Conservation (phyloP, 1,140 invertebrate species). For the Drosophila tristis region DNA sequence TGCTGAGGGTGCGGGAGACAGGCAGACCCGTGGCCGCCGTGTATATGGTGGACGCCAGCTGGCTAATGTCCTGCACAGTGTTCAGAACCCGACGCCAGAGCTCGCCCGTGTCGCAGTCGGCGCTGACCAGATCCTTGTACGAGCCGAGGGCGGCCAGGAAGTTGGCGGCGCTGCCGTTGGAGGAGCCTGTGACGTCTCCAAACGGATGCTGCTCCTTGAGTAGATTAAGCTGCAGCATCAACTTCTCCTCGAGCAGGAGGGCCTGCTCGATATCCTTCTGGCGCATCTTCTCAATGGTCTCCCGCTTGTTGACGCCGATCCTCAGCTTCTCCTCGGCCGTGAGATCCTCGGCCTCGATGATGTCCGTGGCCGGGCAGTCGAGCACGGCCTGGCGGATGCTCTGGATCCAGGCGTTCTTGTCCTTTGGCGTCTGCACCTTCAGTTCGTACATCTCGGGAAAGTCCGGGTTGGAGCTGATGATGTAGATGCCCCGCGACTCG, state of each 20-base stretch:
- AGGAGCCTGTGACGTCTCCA: conserved; percentile 19
- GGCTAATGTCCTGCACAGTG: conserved; percentile 88
- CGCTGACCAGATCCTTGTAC: conserved; percentile 86
- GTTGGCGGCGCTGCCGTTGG: conserved; percentile 69
- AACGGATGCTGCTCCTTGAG: conserved; percentile 86
- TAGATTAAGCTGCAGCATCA: conserved; percentile 91
- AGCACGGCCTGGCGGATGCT: conserved; percentile 91
- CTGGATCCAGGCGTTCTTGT: conserved; percentile 95
- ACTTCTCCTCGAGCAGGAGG: conserved; percentile 93
- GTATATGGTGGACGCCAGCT: conserved; percentile 89
- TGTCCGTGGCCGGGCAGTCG: conserved; percentile 87
- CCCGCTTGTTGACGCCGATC: conserved; percentile 90
- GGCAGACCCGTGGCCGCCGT: conserved; percentile 89
- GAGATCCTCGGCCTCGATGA: conserved; percentile 86
- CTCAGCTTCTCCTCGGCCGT: conserved; percentile 91
- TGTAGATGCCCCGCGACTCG: conserved; percentile 94
- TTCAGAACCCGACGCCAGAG: conserved; percentile 89
- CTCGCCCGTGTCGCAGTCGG: conserved; percentile 87
- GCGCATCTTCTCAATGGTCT: conserved; percentile 89
- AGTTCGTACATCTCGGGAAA: conserved; percentile 98
- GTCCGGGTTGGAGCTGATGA: conserved; percentile 93
- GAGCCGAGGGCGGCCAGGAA: conserved; percentile 83
- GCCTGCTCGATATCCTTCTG: conserved; percentile 95
- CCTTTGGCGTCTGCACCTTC: conserved; percentile 94
- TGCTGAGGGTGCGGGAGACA: conserved; percentile 93